Evolutionary conservation across 2,113 vertebrate genomes (phyloP).

Genomic region (Upupa epops): DNA sequence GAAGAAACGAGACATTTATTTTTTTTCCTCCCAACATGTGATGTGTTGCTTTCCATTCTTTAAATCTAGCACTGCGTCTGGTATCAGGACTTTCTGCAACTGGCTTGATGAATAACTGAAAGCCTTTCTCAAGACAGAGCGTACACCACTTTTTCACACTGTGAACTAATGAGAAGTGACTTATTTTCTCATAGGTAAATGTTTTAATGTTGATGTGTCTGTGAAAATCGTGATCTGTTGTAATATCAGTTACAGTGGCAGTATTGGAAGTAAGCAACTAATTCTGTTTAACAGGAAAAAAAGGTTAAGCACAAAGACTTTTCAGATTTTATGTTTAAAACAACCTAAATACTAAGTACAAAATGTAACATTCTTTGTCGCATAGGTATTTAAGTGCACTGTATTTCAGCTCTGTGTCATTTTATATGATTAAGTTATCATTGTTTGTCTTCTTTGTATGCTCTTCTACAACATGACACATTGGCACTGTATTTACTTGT

Average conservation of each 20-base stretch:
- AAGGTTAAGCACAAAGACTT: slow-evolving; percentile 79
- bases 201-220: slow-evolving; percentile 81
- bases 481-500: slow-evolving; percentile 74
- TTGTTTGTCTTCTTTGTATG: slow-evolving; percentile 74
- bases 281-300: slow-evolving; percentile 75
- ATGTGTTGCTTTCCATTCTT: slow-evolving; percentile 76
- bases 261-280: slow-evolving; percentile 81
- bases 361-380: slow-evolving; percentile 78
- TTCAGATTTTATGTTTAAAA: slow-evolving; percentile 76
- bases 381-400: slow-evolving; percentile 79
- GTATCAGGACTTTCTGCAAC: slow-evolving; percentile 76
- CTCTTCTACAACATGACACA: slow-evolving; percentile 69
- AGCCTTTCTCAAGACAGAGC: slow-evolving; percentile 75
- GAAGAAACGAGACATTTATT: slow-evolving; percentile 76
- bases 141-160: slow-evolving; percentile 81
- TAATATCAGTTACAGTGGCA: slow-evolving; percentile 83
- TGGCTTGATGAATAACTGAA: slow-evolving; percentile 72
- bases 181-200: slow-evolving; percentile 82
- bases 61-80: slow-evolving; percentile 73
- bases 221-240: slow-evolving; percentile 82
- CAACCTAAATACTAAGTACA: slow-evolving; percentile 69
- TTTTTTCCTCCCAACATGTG: slow-evolving; percentile 73
- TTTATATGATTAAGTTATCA: slow-evolving; percentile 82
- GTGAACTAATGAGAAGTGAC: slow-evolving; percentile 85
- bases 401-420: slow-evolving; percentile 79